These are phyloP conservation scores for Marisa cornuarietis DNA, from an alignment of 1,140 invertebrate genomes.

Conservation along the genomic window DNA sequence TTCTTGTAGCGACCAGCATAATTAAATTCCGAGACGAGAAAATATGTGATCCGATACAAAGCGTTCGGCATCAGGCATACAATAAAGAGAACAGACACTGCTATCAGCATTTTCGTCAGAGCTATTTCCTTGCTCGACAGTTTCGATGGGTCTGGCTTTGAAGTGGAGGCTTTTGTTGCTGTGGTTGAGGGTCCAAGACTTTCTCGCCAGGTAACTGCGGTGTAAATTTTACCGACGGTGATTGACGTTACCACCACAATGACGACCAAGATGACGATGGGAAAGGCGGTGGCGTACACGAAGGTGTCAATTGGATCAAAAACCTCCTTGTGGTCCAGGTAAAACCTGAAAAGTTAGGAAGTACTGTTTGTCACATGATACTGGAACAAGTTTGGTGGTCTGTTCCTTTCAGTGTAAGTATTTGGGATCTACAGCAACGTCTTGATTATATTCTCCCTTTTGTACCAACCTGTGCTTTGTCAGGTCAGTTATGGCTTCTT, in stretches of 20 bases:
- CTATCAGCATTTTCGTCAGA: conserved; percentile 14
- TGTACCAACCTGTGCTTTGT: no score
- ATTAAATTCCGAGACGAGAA: background rate
- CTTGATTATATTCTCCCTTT: no score
- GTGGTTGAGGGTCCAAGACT: no score
- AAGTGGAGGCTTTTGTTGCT: no score
- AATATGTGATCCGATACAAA: background rate
- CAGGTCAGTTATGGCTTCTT: no score
- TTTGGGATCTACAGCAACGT: no score
- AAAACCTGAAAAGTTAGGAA: background rate
- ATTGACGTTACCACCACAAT: background rate
- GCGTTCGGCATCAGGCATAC: conserved; percentile 8
- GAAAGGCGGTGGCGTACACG: background rate
- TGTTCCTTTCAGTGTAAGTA: no score
- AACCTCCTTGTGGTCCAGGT: conserved; percentile 6
- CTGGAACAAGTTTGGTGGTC: background rate
- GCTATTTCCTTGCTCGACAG: conserved; percentile 2
- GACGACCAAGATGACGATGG: conserved; percentile 2
- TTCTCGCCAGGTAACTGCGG: background rate
- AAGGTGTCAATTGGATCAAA: background rate
- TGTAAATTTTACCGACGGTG: conserved; percentile 7
- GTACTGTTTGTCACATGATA: background rate
- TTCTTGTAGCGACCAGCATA: background rate
- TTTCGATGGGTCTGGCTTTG: no score
- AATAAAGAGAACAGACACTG: conserved; percentile 6